Evolutionary conservation across 2,113 vertebrate species (phyloP), one percentile per base, ranked within the genome.

Genomic region (Protomyctophum bolini): DNA sequence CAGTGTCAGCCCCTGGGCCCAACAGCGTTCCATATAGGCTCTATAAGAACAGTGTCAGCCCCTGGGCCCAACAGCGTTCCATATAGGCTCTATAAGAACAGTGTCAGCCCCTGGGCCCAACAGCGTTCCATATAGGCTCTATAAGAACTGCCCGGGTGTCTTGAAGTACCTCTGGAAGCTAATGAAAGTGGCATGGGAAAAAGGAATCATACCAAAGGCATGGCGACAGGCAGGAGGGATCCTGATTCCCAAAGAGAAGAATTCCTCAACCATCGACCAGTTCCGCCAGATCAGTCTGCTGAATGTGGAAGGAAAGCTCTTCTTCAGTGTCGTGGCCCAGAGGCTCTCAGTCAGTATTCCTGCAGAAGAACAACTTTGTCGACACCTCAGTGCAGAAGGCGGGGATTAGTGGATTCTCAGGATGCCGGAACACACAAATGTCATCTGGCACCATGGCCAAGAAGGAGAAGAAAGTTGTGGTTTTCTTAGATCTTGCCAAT

Each of bases 91-190:
- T n/a, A n/a, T n/a, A 21, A 21, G 21, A 21, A 21, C 21, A 21
- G 21, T 21, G 21, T 21, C 21, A 21, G 21, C 21, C 21, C 21
- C 21, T 21, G 21, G 21, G 21, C 1, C 21, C 21, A 21, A 21
- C 21, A 2, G 21, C 21, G 2, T 21, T 21, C 21, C 21, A 21
- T 21, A 21, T 21, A 21, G 21, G 21, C 21, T 21, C 21, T 21
- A 21, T 21, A 21, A 21, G 21, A 72, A 72, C 59, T 48, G 48
- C 0, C 57, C 62, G 1, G 55, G 63, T 3, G 9, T 76, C 15
- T 8, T 74, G 60, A 70, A 57, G 49, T 46, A 51, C 14, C 72
- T 79, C 10, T 79, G 79, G 76, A 70, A 66, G 28, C 61, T 64
- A 8, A 78, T 78, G 68, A 68, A 51, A 8, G 63, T 75, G 54